Conservation (phyloP, 2,888 invertebrate species). For the Metellina segmentata region DNA sequence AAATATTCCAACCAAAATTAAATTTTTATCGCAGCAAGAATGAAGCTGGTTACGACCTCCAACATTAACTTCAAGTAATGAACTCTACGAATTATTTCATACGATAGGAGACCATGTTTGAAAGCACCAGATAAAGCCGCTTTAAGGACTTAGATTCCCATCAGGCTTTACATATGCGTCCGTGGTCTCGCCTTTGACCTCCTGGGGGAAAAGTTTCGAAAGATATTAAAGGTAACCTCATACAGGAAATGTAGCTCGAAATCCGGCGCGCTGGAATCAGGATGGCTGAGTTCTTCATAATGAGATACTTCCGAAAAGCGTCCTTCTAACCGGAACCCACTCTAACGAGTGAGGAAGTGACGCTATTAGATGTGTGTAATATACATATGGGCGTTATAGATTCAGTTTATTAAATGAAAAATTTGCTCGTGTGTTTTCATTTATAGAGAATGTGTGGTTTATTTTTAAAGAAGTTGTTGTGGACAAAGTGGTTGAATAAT, state of each 20-base stretch:
- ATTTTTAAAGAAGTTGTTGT: too few relatives aligned
- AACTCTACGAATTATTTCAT: too few relatives aligned
- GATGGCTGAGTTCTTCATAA: conserved; percentile 29
- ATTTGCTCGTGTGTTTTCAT: neutral
- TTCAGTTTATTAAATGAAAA: conserved; percentile 44
- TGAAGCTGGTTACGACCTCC: too few relatives aligned
- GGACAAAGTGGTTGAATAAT: too few relatives aligned
- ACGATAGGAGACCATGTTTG: too few relatives aligned
- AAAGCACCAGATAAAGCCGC: too few relatives aligned
- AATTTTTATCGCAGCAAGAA: too few relatives aligned
- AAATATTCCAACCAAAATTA: too few relatives aligned
- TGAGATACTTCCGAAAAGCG: conserved; percentile 28
- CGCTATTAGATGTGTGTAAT: conserved; percentile 23
- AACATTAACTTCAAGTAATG: too few relatives aligned
- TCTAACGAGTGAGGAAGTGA: conserved; percentile 45
- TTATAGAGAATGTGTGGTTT: too few relatives aligned
- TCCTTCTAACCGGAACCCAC: conserved; percentile 33
- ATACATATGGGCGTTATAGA: conserved; percentile 26
- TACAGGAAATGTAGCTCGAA: conserved; percentile 23
- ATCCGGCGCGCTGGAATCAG: conserved; percentile 21
- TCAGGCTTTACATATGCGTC: conserved; percentile 5
- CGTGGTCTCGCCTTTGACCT: conserved; percentile 3
- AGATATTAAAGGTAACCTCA: conserved; percentile 27
- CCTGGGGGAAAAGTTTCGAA: conserved; percentile 11
- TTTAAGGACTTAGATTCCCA: conserved; percentile 1